A percentile compares a stretch with the other conserved stretches of the same genome.
Conservation (phyloP, 2,888 invertebrate genomes). For the Ischnura elegans region DNA sequence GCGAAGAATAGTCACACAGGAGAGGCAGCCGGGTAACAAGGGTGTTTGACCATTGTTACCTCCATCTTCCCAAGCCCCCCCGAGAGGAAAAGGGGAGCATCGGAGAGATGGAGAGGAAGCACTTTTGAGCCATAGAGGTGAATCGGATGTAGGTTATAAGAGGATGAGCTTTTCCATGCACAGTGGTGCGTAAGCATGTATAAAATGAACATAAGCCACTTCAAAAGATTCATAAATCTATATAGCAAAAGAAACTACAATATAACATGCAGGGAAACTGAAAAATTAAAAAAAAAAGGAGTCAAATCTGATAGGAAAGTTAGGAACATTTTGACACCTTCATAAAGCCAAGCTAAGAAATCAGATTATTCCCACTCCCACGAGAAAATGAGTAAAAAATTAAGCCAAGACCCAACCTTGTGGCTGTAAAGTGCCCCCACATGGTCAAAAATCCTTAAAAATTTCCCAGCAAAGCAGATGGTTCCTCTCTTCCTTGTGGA, state of each 20-base stretch:
- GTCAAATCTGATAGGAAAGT: conserved; percentile 18
- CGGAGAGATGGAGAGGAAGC: conserved; percentile 69
- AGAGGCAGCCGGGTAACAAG: conserved; percentile 83
- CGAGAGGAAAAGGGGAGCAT: conserved; percentile 41
- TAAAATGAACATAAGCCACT: conserved; percentile 43
- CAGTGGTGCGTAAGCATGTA: conserved; percentile 62
- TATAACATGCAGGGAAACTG: conserved; percentile 43
- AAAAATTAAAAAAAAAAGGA: conserved; percentile 25
- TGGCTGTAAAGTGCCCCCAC: conserved; percentile 71
- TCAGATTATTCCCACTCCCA: conserved; percentile 3
- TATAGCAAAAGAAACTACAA: conserved; percentile 29
- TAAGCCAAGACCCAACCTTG: conserved; percentile 69
- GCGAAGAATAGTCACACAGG: conserved; percentile 81
- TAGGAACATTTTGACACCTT: conserved; percentile 55
- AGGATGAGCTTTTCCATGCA: conserved; percentile 52
- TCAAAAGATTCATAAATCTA: conserved; percentile 46
- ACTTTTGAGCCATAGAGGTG: conserved; percentile 70
- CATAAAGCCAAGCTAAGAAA: conserved; percentile 56
- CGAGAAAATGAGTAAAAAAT: neutral
- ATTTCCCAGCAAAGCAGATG: conserved; percentile 70
- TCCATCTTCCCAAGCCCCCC: conserved; percentile 58
- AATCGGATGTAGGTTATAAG: conserved; percentile 68
- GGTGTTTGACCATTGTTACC: conserved; percentile 87
- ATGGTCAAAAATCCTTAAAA: conserved; percentile 73
- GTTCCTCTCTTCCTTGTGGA: conserved; percentile 71